These are phyloP conservation scores for Drosophila leontia DNA, from an alignment of 1,140 invertebrate genomes.

Conservation along the genomic window DNA sequence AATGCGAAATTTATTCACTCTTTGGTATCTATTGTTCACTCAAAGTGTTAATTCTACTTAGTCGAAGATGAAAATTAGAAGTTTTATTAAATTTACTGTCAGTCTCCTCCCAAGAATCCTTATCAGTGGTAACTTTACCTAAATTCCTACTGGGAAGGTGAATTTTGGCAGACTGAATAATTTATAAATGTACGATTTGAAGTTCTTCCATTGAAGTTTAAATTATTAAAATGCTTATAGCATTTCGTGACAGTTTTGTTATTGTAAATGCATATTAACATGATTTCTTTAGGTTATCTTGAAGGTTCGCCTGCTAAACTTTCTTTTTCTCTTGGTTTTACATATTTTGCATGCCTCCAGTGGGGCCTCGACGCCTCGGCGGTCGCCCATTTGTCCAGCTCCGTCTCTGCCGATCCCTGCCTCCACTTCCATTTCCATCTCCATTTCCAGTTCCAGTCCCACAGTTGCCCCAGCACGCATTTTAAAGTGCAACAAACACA, in stretches of 20 bases:
- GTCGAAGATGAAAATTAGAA: too few relatives aligned
- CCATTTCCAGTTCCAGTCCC: constrained; percentile 42
- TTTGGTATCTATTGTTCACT: not conserved
- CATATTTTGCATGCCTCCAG: constrained; percentile 51
- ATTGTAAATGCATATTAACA: not conserved
- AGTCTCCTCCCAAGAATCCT: too few relatives aligned
- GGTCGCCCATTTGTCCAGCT: constrained; percentile 50
- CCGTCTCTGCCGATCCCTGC: constrained; percentile 1
- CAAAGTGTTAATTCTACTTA: not conserved
- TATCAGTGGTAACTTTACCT: too few relatives aligned
- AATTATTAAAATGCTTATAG: not conserved
- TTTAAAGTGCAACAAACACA: constrained; percentile 36
- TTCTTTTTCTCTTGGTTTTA: constrained; percentile 9
- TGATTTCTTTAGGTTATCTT: constrained; percentile 7
- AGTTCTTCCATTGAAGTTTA: not conserved
- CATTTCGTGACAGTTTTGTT: not conserved
- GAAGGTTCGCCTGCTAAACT: constrained; percentile 2
- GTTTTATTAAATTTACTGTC: too few relatives aligned
- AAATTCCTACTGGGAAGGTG: not conserved
- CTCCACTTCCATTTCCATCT: constrained; percentile 14
- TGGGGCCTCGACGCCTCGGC: constrained; percentile 39
- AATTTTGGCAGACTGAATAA: not conserved
- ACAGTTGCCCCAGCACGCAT: constrained; percentile 35
- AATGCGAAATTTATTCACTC: too few relatives aligned
- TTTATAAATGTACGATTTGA: not conserved